Base-by-base conservation (phyloP, 30 jellyfish, hydroid and myxozoan species). In the Catostylus mosaicus region DNA sequence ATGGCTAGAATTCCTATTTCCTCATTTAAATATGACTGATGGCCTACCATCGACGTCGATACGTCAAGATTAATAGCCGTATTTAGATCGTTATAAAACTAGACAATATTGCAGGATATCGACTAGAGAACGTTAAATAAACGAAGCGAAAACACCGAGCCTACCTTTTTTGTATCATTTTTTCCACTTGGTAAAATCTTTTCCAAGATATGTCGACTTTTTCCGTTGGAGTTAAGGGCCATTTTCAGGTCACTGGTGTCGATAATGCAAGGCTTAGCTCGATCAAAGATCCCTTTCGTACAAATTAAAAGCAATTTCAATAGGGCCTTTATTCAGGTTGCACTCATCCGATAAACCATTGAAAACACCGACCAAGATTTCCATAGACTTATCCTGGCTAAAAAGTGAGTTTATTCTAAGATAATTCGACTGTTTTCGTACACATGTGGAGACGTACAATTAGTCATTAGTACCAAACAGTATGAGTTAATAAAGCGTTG, bases 301-400 rank as follows among this genome's bases (percentile, higher is more conserved):
- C 33, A 73, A 73, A 73, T 73, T 73, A 73, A 73, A 73, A 47
- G 85, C 31, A 26, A 30, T 48, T 73, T 73, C 85, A 0, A 73
- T 26, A 73, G 69, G 62, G 43, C 62, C 73, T 22, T 73, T 73
- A 59, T 73, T 56, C 75, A 14, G 23, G 72, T 30, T 52, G 85
- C 85, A 73, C 72, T 73, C 85, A 73, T 73, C 85, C 85, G 85
- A 73, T 73, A 52, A 73, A 56, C 85, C 47, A 46, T 73, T 10
- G 63, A 68, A 68, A 18, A 68, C 40, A n/a, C 30, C 80, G 65
- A 43, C 56, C 40, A 9, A 18, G 80, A 37, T 68, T 59, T 68
- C 10, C 57, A 68, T 33, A 68, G 65, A n/a, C 64, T 68, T 68
- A 68, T 68, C 80, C 64, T 30, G 23, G 3, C 14, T 68, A 7